Percentiles rank a stretch among this genome's conserved stretches.
Conservation (phyloP, 2,797 vertebrate genomes). For the Periparus ater region DNA sequence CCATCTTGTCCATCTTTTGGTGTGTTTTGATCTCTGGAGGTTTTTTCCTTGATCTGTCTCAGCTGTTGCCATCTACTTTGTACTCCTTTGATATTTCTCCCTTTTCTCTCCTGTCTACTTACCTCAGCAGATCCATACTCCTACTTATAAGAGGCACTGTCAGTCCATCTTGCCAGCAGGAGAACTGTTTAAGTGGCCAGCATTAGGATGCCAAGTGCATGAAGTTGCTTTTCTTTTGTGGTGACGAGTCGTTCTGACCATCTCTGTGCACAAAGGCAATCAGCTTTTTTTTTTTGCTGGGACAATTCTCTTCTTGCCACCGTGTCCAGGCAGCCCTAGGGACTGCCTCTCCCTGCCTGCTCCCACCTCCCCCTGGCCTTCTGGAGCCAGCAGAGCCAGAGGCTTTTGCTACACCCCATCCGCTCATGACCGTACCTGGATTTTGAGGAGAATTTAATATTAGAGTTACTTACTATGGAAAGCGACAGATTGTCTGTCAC, state of each 20-base stretch:
- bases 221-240: not conserved
- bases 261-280: not conserved
- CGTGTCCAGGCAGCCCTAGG: rapidly evolving
- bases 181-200: not conserved
- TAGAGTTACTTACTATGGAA: not conserved
- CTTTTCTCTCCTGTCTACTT: slow-evolving; percentile 6
- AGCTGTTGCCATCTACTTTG: not conserved
- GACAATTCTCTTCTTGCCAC: not conserved
- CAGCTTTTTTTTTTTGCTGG: not conserved
- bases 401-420: not conserved
- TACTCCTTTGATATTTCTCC: slow-evolving; percentile 27
- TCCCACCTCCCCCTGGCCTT: too few relatives aligned
- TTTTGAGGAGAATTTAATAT: slow-evolving; percentile 11
- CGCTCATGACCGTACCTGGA: rapidly evolving
- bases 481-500: not conserved
- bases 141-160: not conserved
- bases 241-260: not conserved
- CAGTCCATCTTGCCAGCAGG: not conserved
- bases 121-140: not conserved
- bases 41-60: slow-evolving; percentile 16
- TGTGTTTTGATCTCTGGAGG: slow-evolving; percentile 39
- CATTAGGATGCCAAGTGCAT: not conserved
- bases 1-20: slow-evolving; percentile 13
- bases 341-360: not conserved
- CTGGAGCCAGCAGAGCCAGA: not conserved